phyloP scores from a whole-genome alignment of 2,797 vertebrate genomes.

The Cossypha dichroa region DNA sequence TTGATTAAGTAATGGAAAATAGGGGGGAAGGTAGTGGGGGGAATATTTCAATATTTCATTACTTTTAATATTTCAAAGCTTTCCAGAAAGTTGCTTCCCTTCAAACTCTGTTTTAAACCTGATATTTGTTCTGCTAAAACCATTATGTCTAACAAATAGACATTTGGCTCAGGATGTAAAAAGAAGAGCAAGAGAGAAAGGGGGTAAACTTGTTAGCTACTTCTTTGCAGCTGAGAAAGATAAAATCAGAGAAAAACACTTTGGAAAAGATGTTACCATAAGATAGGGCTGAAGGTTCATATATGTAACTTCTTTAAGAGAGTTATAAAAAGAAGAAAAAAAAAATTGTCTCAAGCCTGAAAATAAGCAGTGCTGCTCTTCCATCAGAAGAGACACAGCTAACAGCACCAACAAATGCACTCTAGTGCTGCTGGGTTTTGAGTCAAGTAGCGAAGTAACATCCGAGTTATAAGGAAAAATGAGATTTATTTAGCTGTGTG shows the following conservation, averaged over 20 bases:
- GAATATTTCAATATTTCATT: too few relatives aligned
- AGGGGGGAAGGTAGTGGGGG: accelerated
- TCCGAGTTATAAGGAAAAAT: background rate
- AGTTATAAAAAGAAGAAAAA: background rate
- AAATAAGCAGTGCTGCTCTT: conserved; percentile 12
- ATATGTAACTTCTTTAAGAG: conserved; percentile 12
- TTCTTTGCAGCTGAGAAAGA: conserved; percentile 34
- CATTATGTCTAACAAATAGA: background rate
- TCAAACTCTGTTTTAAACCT: background rate
- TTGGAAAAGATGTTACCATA: conserved; percentile 52
- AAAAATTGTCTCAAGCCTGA: background rate
- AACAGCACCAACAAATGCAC: background rate
- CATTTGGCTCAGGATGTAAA: background rate
- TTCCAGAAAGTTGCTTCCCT: background rate
- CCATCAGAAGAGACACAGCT: background rate
- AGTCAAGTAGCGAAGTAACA: background rate
- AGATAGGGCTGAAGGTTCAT: conserved; percentile 41
- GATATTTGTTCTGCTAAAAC: background rate
- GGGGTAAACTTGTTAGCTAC: background rate
- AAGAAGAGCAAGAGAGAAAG: conserved; percentile 9
- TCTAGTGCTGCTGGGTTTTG: background rate
- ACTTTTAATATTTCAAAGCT: background rate
- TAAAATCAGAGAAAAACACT: conserved; percentile 54
- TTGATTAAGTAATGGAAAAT: background rate
- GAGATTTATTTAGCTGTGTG: background rate